These are phyloP conservation scores for Prietella phreatophila DNA, from an alignment of 2,113 vertebrate genomes.

Conservation along the genomic window DNA sequence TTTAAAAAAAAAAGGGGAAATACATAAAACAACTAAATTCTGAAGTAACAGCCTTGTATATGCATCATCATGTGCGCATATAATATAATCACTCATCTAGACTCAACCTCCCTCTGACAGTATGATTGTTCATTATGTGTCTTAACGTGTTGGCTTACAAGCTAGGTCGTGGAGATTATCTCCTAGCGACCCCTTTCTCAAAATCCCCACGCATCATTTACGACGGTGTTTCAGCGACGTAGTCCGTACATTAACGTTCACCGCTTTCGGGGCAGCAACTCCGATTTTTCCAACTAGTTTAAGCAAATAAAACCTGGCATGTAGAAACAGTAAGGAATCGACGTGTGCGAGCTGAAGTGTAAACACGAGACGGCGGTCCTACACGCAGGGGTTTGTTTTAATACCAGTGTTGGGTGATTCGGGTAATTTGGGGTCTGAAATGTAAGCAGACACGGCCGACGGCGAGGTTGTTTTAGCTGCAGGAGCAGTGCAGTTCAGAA, in stretches of 20 bases:
- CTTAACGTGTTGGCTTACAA: conserved; percentile 15
- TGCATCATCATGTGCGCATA: too few species aligned
- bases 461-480: conserved; percentile 38
- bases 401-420: conserved; percentile 5
- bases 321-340: neutral
- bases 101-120: neutral
- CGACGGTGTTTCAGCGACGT: neutral
- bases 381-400: conserved; percentile 36
- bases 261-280: neutral
- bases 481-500: neutral
- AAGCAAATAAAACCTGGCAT: conserved; percentile 4
- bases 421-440: conserved; percentile 40
- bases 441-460: conserved; percentile 36
- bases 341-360: conserved; percentile 6
- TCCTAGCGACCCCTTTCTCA: neutral
- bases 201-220: neutral
- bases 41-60: conserved; percentile 25
- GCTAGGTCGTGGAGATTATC: neutral
- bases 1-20: neutral
- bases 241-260: neutral
- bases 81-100: too few species aligned
- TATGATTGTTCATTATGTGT: conserved; percentile 20
- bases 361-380: conserved; percentile 29
- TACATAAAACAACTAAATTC: neutral
- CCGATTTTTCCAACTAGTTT: conserved; percentile 1